phyloP scores from a whole-genome alignment of 2,888 invertebrate species.

The Athrips mouffetella region DNA sequence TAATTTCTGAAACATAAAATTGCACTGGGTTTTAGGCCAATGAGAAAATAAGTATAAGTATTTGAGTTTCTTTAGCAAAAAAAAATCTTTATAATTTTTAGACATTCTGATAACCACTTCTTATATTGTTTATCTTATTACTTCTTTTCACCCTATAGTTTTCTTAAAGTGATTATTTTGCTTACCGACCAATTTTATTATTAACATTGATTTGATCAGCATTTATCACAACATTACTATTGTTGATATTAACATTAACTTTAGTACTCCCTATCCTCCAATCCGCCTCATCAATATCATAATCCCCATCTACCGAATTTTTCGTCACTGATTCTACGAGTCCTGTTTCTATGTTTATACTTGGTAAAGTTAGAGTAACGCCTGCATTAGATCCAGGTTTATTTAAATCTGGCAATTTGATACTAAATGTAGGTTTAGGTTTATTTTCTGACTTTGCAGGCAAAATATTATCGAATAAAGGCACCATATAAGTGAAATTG shows the following conservation, averaged over 20 bases:
- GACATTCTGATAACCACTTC: no score
- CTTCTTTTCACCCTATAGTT: no score
- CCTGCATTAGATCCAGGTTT: not conserved
- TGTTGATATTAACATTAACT: constrained; percentile 33
- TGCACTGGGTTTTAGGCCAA: no score
- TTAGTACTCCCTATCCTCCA: constrained; percentile 38
- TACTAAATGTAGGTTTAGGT: not conserved
- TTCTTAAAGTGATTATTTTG: no score
- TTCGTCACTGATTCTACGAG: not conserved
- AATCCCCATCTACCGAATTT: constrained; percentile 22
- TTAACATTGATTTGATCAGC: constrained; percentile 20
- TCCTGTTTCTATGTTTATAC: not conserved
- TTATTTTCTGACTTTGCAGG: not conserved
- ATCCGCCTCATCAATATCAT: constrained; percentile 37
- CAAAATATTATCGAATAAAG: not conserved
- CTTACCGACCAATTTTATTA: not conserved
- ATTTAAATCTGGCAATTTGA: not conserved
- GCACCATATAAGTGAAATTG: constrained; percentile 13
- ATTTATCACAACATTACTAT: constrained; percentile 35
- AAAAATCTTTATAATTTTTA: no score
- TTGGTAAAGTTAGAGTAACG: not conserved
- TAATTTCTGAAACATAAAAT: no score
- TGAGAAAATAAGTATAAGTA: no score
- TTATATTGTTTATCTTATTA: no score
- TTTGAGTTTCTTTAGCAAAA: no score